phyloP scores from a whole-genome alignment of 2,888 invertebrate genomes.

The Eristalis intricaria region DNA sequence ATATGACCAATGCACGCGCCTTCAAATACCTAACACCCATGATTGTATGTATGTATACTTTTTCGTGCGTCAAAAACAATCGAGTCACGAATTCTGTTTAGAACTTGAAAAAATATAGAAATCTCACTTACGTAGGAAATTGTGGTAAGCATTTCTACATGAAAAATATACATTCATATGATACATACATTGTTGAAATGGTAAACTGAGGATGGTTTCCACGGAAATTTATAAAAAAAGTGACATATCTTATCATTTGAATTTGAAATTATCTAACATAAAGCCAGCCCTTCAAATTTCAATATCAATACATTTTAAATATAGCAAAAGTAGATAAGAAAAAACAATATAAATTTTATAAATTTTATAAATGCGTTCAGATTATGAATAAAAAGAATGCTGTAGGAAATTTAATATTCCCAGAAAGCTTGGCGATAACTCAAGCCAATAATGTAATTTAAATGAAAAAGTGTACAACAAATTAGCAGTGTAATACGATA shows the following conservation, averaged over 20 bases:
- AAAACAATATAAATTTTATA: neutral
- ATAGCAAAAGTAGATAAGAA: neutral
- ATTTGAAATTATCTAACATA: slow-evolving; percentile 12
- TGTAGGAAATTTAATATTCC: neutral
- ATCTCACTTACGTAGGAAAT: neutral
- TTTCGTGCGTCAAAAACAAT: slow-evolving; percentile 6
- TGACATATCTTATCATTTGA: slow-evolving; percentile 47
- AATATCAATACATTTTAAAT: too few relatives aligned
- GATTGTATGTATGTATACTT: neutral
- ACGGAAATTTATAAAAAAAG: neutral
- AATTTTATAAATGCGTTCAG: neutral
- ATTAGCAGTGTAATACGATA: neutral
- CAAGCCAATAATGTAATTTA: neutral
- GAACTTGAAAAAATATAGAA: neutral
- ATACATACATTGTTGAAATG: neutral
- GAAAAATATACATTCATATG: neutral
- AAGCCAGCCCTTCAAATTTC: too few relatives aligned
- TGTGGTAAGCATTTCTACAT: neutral
- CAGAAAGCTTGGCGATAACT: neutral
- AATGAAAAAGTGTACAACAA: neutral
- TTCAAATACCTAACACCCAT: slow-evolving; percentile 8
- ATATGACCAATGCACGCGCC: slow-evolving; percentile 28
- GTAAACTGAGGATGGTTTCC: neutral
- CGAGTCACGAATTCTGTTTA: slow-evolving; percentile 4
- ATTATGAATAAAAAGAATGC: neutral